Evolutionary conservation across 92 coral and sea anemone genomes (phyloP), one percentile per base, ranked within the genome.

Genomic region (Ricordea florida): DNA sequence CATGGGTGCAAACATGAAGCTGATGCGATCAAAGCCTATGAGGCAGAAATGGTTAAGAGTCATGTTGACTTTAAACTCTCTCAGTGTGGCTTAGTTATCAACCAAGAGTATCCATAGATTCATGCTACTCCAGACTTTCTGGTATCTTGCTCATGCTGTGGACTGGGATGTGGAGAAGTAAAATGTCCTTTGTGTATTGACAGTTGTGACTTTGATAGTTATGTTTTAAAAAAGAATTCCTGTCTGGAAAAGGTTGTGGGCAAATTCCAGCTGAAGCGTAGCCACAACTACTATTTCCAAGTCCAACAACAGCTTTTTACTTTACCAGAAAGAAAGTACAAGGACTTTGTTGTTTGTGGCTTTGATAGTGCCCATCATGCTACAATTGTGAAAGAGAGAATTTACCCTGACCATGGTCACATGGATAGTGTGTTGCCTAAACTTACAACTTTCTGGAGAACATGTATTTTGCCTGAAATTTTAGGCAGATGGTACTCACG

Each of bases 401-500:
- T 83, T 51, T 38, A 32, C 22, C 79, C 83, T 13, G 87, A 89
- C 63, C 26, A 21, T 13, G 26, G 29, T 20, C 74, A 83, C 85
- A 83, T 89, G 90, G 69, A 70, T 14, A 22, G 21, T 65, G 16
- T 46, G 13, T 60, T 84, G 35, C 80, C 74, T 36, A 78, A 88
- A 38, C 52, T 50, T 23, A 64, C 38, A 51, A 66, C 60, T 30
- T 35, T 83, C n/a, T 87, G 86, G 89, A 21, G 82, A 28, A 72
- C 51, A 16, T 79, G 90, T 50, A 32, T 87, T 14, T 57, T 86
- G 30, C 87, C 92, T 42, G 87, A 86, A 59, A 35, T 84, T 65
- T 35, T 79, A 24, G 83, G 65, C 5, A 28, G 90, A 20, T 88
- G 93, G 90, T 88, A 84, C 55, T 83, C 89, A 71, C 70, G 86